Conservation (phyloP, 2,888 invertebrate genomes). For the Graphium colonna region DNA sequence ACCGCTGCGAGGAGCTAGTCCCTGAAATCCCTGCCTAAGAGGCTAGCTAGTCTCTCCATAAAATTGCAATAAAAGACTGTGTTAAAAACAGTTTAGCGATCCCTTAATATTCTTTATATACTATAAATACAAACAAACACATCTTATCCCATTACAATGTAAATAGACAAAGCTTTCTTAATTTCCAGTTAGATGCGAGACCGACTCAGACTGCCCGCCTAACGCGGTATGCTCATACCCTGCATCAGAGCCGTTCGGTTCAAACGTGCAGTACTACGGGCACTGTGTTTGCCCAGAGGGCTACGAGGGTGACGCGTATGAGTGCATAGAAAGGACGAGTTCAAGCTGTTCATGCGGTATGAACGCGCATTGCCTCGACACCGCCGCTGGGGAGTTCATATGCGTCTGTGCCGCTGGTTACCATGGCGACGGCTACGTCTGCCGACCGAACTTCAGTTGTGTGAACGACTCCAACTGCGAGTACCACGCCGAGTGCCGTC, state of each 20-base stretch:
- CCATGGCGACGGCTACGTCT: constrained; percentile 90
- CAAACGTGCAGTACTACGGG: constrained; percentile 48
- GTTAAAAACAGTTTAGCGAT: too few species aligned
- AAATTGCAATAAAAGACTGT: too few species aligned
- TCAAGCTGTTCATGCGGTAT: constrained; percentile 82
- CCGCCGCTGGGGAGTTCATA: constrained; percentile 82
- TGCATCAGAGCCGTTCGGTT: constrained; percentile 49
- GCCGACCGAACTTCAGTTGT: constrained; percentile 84
- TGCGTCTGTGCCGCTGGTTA: constrained; percentile 91
- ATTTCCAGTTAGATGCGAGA: constrained; percentile 85
- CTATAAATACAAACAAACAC: too few species aligned
- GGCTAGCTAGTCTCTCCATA: too few species aligned
- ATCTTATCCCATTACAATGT: neutral
- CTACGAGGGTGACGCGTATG: constrained; percentile 90
- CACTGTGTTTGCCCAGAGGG: constrained; percentile 90
- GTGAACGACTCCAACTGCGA: constrained; percentile 83
- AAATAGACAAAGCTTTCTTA: constrained; percentile 22
- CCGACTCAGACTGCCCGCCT: constrained; percentile 88
- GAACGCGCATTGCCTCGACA: constrained; percentile 87
- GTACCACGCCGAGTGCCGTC: constrained; percentile 86
- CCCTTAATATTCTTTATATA: too few species aligned
- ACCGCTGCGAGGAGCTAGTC: too few species aligned
- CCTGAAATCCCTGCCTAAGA: too few species aligned
- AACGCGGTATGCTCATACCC: constrained; percentile 88
- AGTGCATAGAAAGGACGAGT: constrained; percentile 80